A percentile compares a stretch with the other conserved stretches of the same genome.
Conservation (phyloP, 2,113 vertebrate species). For the Butorides virescens region DNA sequence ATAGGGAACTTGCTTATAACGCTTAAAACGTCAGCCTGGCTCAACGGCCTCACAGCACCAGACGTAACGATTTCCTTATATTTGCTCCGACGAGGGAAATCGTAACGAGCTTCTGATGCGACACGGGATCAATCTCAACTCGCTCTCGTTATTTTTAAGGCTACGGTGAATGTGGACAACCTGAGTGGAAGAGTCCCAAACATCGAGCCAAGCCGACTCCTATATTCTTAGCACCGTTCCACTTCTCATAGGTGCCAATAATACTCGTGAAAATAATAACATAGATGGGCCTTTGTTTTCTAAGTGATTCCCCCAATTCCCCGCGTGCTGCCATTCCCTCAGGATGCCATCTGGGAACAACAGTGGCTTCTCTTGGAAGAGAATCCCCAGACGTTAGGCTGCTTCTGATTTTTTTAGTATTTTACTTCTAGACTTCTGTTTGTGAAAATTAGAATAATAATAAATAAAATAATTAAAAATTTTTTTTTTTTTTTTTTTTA, state of each 20-base stretch:
- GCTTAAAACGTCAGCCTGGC: neutral
- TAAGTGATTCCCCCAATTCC: neutral
- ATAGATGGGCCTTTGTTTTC: neutral
- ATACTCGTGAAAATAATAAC: neutral
- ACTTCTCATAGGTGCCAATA: neutral
- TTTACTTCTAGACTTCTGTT: neutral
- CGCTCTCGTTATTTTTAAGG: neutral
- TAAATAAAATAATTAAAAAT: neutral
- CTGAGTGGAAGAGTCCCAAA: neutral
- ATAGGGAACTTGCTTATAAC: slow-evolving; percentile 28
- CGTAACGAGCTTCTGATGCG: neutral
- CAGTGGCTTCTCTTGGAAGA: neutral
- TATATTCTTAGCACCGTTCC: neutral
- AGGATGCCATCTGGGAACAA: neutral
- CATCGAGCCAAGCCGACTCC: neutral
- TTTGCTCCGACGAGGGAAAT: neutral
- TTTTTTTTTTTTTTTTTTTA: neutral
- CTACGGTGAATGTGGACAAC: neutral
- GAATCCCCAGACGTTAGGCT: neutral
- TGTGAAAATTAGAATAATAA: neutral
- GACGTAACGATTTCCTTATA: neutral
- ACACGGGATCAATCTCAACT: neutral
- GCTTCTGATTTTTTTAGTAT: neutral
- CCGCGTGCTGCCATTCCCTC: neutral
- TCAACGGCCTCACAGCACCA: neutral